These are phyloP conservation scores for Campylomormyrus tamandua DNA, from an alignment of 2,113 vertebrate genomes.

Conservation along the genomic window DNA sequence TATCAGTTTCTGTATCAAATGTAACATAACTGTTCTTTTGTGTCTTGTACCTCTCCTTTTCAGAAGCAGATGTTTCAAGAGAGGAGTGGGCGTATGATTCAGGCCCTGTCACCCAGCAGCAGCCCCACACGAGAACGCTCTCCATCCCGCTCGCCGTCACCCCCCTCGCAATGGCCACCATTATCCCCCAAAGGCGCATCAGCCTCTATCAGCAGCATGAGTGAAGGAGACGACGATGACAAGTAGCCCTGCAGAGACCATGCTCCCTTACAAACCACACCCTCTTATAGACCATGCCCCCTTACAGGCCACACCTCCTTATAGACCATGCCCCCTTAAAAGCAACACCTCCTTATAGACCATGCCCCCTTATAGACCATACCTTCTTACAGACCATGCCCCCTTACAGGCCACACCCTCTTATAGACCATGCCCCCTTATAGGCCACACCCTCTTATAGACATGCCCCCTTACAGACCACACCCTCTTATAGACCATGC, in stretches of 20 bases:
- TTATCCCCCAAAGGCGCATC: slow-evolving; percentile 84
- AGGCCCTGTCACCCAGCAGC: slow-evolving; percentile 83
- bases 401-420: not conserved
- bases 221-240: slow-evolving; percentile 87
- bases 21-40: not conserved
- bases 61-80: slow-evolving; percentile 98
- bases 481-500: not conserved
- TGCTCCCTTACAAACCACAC: not conserved
- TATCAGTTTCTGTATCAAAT: not conserved
- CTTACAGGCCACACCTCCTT: not conserved
- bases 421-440: not conserved
- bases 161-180: slow-evolving; percentile 64
- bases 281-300: slow-evolving; percentile 17
- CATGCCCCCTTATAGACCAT: not conserved
- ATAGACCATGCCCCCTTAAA: not conserved
- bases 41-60: not conserved
- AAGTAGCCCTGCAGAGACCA: slow-evolving; percentile 60
- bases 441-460: not conserved
- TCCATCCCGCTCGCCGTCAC: slow-evolving; percentile 80
- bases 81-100: slow-evolving; percentile 84
- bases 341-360: not conserved
- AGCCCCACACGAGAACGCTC: slow-evolving; percentile 85
- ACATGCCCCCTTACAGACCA: slow-evolving; percentile 3
- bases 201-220: slow-evolving; percentile 87
- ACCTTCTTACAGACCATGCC: slow-evolving; percentile 6